Percentiles rank a stretch among this genome's conserved stretches.
Conservation (phyloP, 1,140 invertebrate species). For the Nasonia vitripennis region DNA sequence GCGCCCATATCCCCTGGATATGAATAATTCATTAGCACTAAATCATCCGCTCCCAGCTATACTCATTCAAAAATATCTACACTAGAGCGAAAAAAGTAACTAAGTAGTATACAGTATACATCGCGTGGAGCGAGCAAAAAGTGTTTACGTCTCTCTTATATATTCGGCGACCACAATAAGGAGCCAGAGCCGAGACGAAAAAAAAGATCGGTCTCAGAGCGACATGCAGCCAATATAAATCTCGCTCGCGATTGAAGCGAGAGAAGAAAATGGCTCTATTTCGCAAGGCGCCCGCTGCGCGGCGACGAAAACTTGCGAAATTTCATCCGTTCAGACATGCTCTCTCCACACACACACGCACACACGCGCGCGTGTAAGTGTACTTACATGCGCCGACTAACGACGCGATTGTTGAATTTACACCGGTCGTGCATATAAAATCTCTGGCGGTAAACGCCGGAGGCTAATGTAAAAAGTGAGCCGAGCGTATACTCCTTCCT, state of each 20-base stretch:
- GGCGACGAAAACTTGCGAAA: constrained; percentile 30
- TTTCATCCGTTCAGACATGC: constrained; percentile 23
- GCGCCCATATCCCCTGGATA: no score
- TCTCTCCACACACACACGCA: neutral
- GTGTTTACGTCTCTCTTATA: neutral
- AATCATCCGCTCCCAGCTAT: neutral
- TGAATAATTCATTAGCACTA: neutral
- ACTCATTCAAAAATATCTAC: neutral
- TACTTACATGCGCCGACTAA: neutral
- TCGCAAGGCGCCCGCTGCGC: neutral
- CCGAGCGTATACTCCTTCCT: neutral
- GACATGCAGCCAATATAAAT: constrained; percentile 6
- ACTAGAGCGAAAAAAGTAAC: neutral
- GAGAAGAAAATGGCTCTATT: constrained; percentile 33
- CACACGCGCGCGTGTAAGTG: neutral
- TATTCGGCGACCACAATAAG: neutral
- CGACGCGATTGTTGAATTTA: constrained; percentile 38
- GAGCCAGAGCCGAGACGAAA: neutral
- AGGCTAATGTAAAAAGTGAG: neutral
- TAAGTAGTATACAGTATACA: no score
- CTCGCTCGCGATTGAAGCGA: neutral
- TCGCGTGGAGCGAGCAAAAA: neutral
- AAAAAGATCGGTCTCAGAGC: constrained; percentile 3
- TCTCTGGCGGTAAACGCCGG: constrained; percentile 9
- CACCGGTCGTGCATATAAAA: constrained; percentile 6